phyloP scores from a whole-genome alignment of 2,888 invertebrate species.

The Xestoiulus laeticollis region DNA sequence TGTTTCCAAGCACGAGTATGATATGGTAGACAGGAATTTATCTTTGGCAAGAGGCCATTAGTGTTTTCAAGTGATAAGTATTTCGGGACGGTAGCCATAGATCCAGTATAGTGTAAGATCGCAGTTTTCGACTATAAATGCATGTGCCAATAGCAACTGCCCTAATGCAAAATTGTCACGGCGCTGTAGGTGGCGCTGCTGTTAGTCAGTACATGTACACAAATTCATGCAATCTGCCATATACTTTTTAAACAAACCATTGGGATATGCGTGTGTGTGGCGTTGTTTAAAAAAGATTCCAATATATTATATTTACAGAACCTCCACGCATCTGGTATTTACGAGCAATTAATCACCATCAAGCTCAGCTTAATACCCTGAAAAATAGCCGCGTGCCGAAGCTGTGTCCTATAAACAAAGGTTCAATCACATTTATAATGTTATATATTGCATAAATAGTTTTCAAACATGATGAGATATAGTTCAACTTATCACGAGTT shows the following conservation, averaged over 20 bases:
- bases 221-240: background rate
- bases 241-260: too few relatives aligned
- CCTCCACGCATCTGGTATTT: conserved; percentile 1
- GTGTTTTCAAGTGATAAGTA: conserved; percentile 33
- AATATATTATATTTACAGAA: background rate
- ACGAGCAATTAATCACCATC: conserved; percentile 30
- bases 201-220: too few relatives aligned
- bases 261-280: background rate
- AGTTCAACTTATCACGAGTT: background rate
- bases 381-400: conserved; percentile 22
- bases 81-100: conserved; percentile 35
- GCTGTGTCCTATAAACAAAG: conserved; percentile 7
- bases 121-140: background rate
- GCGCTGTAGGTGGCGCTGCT: too few relatives aligned
- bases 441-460: background rate
- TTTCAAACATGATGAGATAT: background rate
- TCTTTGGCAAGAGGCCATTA: conserved; percentile 32
- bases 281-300: background rate
- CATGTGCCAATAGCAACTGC: background rate
- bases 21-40: conserved; percentile 39
- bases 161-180: background rate
- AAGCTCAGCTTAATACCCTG: background rate
- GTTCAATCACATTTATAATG: background rate
- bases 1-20: conserved; percentile 20
- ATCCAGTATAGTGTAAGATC: background rate